Base-by-base conservation (phyloP, 92 coral and sea anemone genomes). In the Actinernus sp. region DNA sequence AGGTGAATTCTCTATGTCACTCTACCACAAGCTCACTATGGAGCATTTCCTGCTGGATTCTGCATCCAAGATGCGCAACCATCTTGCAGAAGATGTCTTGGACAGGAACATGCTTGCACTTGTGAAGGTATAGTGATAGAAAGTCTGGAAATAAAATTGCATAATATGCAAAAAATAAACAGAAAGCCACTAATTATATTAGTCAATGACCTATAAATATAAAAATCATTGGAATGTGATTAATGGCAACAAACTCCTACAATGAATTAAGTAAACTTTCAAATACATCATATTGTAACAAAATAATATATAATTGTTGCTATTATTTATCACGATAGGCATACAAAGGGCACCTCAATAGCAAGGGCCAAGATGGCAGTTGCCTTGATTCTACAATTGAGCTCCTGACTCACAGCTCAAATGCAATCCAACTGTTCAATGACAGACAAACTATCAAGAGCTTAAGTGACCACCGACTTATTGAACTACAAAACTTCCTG, bases 91-190 rank as follows among this genome's bases (percentile, higher is more conserved):
- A 45, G 76, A 81, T 8, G 81, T 81, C 3, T 36, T 81, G 13
- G 83, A 82, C 25, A 74, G 49, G 34, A 62, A 50, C 38, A 83
- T 83, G 70, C 47, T 74, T 14, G 25, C 29, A 16, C 66, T 82
- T 0, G 11, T 82, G 71, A 65, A 65, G 88, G 83, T 74, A 71
- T n/a, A n/a, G n/a, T n/a, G n/a, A n/a, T n/a, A n/a, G n/a, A n/a
- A n/a, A n/a, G n/a, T n/a, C n/a, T n/a, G n/a, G n/a, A n/a, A n/a
- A n/a, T n/a, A n/a, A n/a, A n/a, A n/a, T n/a, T n/a, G n/a, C n/a
- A n/a, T n/a, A n/a, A n/a, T n/a, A n/a, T n/a, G n/a, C n/a, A n/a
- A n/a, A n/a, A n/a, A n/a, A n/a, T n/a, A n/a, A n/a, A n/a, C n/a
- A n/a, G n/a, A n/a, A n/a, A n/a, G n/a, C n/a, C n/a, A n/a, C n/a